Percentiles rank a stretch among this genome's conserved stretches.
Evolutionary conservation across 2,113 vertebrate genomes (phyloP).

Genomic region (Leucosticte australis): DNA sequence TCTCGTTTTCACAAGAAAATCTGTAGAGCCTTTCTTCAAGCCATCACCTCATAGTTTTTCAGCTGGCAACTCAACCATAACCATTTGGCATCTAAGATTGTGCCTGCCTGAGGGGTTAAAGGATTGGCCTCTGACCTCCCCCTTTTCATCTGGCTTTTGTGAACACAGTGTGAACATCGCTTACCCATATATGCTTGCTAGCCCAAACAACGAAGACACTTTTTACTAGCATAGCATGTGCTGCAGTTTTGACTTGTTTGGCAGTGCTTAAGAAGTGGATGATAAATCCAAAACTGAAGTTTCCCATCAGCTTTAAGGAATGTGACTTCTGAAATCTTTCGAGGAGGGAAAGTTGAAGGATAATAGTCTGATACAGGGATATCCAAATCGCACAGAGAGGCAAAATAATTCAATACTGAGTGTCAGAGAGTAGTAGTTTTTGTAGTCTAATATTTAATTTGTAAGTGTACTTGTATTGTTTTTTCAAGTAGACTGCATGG

Average conservation of each 20-base stretch:
- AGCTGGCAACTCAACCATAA: conserved; percentile 2
- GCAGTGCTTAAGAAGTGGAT: not conserved
- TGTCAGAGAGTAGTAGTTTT: not conserved
- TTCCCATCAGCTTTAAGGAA: not conserved
- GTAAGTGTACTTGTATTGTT: not conserved
- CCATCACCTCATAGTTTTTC: not conserved
- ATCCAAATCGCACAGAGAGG: not conserved
- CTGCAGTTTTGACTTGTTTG: not conserved
- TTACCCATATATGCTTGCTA: not conserved
- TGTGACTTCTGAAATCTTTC: not conserved
- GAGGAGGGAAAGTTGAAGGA: not conserved
- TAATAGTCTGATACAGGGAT: not conserved
- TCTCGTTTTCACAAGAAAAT: not conserved
- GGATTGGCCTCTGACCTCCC: not conserved
- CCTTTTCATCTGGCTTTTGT: not conserved
- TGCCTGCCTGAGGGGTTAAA: not conserved
- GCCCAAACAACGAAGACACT: not conserved
- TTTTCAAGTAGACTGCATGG: not conserved
- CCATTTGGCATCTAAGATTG: not conserved
- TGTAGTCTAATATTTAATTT: not conserved
- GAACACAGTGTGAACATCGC: not conserved
- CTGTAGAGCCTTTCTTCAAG: not conserved
- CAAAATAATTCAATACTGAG: not conserved
- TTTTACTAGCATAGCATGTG: not conserved
- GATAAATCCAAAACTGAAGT: not conserved